A percentile compares a stretch with the other conserved stretches of the same genome.
Evolutionary conservation across 1,140 invertebrate species (phyloP).

Genomic region (Bicyclus anynana): DNA sequence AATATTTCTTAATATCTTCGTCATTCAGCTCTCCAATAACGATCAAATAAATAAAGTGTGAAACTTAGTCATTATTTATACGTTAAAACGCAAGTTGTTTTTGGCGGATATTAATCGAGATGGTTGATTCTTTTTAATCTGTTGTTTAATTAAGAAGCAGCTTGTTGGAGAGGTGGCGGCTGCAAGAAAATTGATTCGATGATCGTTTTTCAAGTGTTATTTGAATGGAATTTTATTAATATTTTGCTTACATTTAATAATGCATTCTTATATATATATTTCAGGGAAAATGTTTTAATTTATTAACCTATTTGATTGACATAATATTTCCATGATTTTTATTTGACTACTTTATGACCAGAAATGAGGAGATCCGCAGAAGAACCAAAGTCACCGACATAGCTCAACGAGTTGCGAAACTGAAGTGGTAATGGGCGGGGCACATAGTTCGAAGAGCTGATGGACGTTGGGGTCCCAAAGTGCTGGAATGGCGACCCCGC

Average conservation of each 20-base stretch:
- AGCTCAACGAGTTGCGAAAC: no score
- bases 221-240: neutral
- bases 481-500: no score
- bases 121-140: conserved; percentile 28
- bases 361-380: no score
- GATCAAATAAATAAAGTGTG: conserved; percentile 27
- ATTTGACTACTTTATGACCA: no score
- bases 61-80: conserved; percentile 25
- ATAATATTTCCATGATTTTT: no score
- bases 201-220: conserved; percentile 22
- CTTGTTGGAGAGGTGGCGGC: conserved; percentile 25
- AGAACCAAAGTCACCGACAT: no score
- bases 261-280: no score
- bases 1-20: conserved; percentile 1
- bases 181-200: conserved; percentile 46
- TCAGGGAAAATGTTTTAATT: no score
- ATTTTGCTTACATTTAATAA: neutral
- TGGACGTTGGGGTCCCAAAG: no score
- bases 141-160: conserved; percentile 32
- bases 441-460: no score
- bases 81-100: conserved; percentile 34
- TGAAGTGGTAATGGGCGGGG: no score
- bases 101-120: conserved; percentile 45
- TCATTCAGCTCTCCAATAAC: neutral
- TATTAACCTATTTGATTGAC: no score